Conservation (phyloP, 2,797 vertebrate genomes). For the Catostomus latipinnis region DNA sequence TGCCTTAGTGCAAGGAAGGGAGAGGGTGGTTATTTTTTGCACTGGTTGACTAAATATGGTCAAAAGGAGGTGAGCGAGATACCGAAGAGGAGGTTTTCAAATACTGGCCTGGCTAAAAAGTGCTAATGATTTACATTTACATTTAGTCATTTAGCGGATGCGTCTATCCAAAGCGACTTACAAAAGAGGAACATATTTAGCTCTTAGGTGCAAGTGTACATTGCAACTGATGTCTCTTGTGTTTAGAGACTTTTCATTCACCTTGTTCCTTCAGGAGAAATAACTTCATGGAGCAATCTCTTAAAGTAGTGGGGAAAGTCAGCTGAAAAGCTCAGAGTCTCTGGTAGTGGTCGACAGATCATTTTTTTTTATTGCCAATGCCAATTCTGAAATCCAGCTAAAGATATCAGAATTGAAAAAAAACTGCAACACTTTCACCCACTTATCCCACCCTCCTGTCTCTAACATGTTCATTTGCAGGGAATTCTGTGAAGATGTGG, state of each 20-base stretch:
- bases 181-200: conserved; percentile 50
- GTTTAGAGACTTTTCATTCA: background rate
- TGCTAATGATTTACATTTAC: conserved; percentile 63
- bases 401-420: too few species aligned
- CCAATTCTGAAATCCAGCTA: too few species aligned
- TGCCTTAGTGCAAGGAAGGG: conserved; percentile 59
- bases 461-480: too few species aligned
- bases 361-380: too few species aligned
- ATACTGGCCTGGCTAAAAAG: conserved; percentile 91
- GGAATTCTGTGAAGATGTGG: too few species aligned
- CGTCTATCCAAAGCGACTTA: too few species aligned
- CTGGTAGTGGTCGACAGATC: too few species aligned
- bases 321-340: background rate
- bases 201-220: conserved; percentile 69
- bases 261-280: background rate
- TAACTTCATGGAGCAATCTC: background rate
- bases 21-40: conserved; percentile 93
- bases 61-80: conserved; percentile 92
- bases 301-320: background rate
- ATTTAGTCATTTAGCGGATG: too few species aligned
- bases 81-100: conserved; percentile 90
- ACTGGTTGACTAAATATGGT: conserved; percentile 99
- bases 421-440: too few species aligned
- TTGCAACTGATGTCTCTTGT: conserved; percentile 63
- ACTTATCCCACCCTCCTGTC: too few species aligned